Base-by-base conservation (phyloP, 1,140 invertebrate species). In the Pogonomyrmex barbatus region DNA sequence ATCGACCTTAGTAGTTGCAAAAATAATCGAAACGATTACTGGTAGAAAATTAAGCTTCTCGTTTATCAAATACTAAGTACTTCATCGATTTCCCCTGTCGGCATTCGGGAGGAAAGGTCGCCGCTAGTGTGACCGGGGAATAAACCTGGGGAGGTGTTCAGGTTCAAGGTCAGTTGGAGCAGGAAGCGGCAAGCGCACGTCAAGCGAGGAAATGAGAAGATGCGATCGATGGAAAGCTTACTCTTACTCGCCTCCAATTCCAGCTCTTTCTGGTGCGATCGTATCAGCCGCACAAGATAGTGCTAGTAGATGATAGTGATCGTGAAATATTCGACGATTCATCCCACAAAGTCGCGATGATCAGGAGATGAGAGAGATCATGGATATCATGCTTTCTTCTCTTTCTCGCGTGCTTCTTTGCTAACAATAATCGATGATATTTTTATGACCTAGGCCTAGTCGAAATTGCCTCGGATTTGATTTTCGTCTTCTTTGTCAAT, bases 151-250 rank as follows among this genome's bases (percentile, higher is more conserved):
- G 62, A 54, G 68, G 63, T 91, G 70, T 91, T 88, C 89, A 91
- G 68, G 85, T 91, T 91, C 90, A 91, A 91, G 89, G 90, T 88
- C 85, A 58, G 47, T 60, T 9, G 65, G 42, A 87, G 81, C 77
- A 87, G 78, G 75, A 81, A 90, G 75, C 89, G 63, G 63, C 47
- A 10, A 42, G 36, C 45, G 24, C 60, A 87, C 36, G 47, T 54
- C 33, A 39, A 10, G 12, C 12, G 17, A 42, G 8, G 12, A 60
- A 65, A 65, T 56, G 73, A 36, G 78, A 63, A 73, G 52, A 45
- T 54, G 45, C 67, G 84, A 58, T 90, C 79, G 87, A 88, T 90
- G 76, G 67, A 87, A 63, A 67, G 39, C 62, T 81, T 8, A 12
- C 63, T 63, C 67, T 62, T 1, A 45, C 24, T 24, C 9, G 17